phyloP scores from a whole-genome alignment of 2,888 invertebrate species.

The Drosophila macrothrix region DNA sequence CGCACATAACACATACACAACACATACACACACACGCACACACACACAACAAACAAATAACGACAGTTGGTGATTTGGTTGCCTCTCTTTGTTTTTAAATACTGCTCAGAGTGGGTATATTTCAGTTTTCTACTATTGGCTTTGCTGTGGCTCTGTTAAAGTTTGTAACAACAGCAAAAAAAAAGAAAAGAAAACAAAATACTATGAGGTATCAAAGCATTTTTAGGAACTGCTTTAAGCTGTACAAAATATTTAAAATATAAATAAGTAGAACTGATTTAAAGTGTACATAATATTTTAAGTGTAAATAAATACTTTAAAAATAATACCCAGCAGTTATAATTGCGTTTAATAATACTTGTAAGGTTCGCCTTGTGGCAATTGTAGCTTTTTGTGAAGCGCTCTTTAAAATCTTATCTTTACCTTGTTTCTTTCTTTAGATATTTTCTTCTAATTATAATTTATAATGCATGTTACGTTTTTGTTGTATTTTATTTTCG shows the following conservation, averaged over 20 bases:
- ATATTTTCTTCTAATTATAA: constrained; percentile 37
- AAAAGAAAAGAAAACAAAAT: not conserved
- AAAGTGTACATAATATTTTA: no score
- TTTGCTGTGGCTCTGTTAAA: not conserved
- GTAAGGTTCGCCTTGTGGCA: not conserved
- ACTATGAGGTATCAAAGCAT: not conserved
- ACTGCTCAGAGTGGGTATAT: no score
- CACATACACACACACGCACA: constrained; percentile 20
- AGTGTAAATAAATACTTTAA: not conserved
- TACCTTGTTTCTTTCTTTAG: not conserved
- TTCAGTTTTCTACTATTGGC: not conserved
- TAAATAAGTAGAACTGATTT: not conserved
- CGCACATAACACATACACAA: constrained; percentile 12
- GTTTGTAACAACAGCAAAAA: not conserved
- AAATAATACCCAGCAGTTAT: not conserved
- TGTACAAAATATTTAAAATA: not conserved
- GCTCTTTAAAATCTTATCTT: not conserved
- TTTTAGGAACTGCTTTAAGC: not conserved
- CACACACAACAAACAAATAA: constrained; percentile 12
- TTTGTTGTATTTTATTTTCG: constrained; percentile 7
- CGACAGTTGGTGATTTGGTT: constrained; percentile 30
- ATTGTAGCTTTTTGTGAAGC: not conserved
- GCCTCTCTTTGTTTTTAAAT: not conserved
- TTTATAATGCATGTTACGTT: constrained; percentile 50
- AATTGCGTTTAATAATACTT: not conserved